Base-by-base conservation (phyloP, 1,140 invertebrate genomes). In the Panagrolaimus sp. region DNA sequence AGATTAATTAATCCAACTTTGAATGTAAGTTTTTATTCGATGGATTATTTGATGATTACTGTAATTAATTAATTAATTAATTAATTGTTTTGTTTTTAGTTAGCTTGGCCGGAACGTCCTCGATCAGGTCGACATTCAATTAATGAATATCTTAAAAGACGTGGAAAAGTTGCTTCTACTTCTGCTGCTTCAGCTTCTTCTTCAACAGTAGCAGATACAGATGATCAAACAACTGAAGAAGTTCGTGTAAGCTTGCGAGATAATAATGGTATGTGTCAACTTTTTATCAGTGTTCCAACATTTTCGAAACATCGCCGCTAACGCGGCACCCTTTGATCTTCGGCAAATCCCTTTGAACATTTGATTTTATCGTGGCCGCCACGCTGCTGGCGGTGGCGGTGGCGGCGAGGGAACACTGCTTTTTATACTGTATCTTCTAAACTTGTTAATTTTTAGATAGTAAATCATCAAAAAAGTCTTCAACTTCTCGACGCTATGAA, bases 1-100 rank as follows among this genome's bases (percentile, higher is more conserved):
- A 21, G 17, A 17, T 17, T 58, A n/a, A n/a, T 58, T 21, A 58
- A 58, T 58, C 52, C 52, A 28, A 28, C 52, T n/a, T 28, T 58
- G 12, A 58, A 58, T 58, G 52, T 58, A 58, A 58, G 52, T 12
- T 58, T 58, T 58, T 48, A n/a, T n/a, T n/a, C n/a, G n/a, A n/a
- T n/a, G n/a, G n/a, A n/a, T n/a, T n/a, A n/a, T n/a, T n/a, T n/a
- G n/a, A n/a, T n/a, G n/a, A n/a, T 21, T 17, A 52, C 48, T 52
- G 48, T 52, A 6, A 52, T 12, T 55, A 9, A 24, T 55, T 1
- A 10, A 28, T 55, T 9, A 55, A 24, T 55, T n/a, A 24, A 10
- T 1, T 28, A 55, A 12, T 1, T 17, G 52, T 21, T 21, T 21
- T n/a, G 17, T 3, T 4, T 58, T 58, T n/a, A 58, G 52, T 12